Base-by-base conservation (phyloP, 1,140 invertebrate genomes). In the Alviniconcha marisindica region DNA sequence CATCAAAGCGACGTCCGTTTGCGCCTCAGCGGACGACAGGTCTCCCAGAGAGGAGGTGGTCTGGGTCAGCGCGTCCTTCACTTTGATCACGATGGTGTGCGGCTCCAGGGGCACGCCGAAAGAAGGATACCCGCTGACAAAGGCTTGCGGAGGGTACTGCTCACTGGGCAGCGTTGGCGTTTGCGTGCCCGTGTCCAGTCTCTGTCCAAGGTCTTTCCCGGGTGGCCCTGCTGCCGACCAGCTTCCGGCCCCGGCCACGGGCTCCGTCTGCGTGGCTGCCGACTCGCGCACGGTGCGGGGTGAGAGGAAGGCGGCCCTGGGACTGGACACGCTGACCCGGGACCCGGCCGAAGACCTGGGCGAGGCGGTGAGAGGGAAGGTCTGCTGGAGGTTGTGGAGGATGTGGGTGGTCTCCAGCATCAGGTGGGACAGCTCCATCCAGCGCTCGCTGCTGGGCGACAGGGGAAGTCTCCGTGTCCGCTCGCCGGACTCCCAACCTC, bases 41-140 rank as follows among this genome's bases (percentile, higher is more conserved):
- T 88, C 78, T 24, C 82, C 71, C 31, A 91, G 54, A 10, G 89
- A 90, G 4, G 31, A 38, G 51, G 84, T 81, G 56, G 90, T 91
- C 77, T 91, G 90, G 33, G 87, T 88, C 38, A 78, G 56, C 51
- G 87, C 40, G 80, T 88, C 74, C 56, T 77, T 74, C 7, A 84
- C 42, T 31, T 83, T 80, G 28, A 85, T 81, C 21, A 48, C 38
- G 38, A 79, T 73, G 71, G 36, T 63, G 21, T 48, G 74, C 0
- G 74, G 38, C n/a, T 76, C 69, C 36, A 14, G 14, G 24, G 51
- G 4, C 36, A 42, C 14, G 56, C 18, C n/a, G n/a, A 44, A 42
- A 66, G 14, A 10, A 60, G 56, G 21, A 12, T 42, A 44, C 2
- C 60, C 38, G 14, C 56, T 66, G 40, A 66, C 5, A 0, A 60